A percentile compares a stretch with the other conserved stretches of the same genome.
Evolutionary conservation across 1,140 invertebrate species (phyloP).

Genomic region (Parapsyche elsis): DNA sequence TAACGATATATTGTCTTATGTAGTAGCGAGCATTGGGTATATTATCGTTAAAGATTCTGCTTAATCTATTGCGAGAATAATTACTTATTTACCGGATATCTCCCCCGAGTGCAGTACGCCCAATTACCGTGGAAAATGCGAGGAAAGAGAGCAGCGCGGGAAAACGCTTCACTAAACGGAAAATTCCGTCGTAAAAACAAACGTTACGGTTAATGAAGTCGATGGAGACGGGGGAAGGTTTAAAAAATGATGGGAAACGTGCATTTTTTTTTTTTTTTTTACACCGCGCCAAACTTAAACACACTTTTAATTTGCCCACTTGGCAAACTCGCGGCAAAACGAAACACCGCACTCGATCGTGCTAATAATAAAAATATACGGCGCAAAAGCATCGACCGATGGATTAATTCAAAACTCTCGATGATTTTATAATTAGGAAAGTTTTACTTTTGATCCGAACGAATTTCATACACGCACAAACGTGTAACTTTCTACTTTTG

Average conservation of each 20-base stretch:
- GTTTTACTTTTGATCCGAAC: neutral
- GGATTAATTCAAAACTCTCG: neutral
- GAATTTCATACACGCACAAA: neutral
- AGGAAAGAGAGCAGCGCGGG: neutral
- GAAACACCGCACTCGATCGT: neutral
- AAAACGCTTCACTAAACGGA: slow-evolving; percentile 1
- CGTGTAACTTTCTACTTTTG: neutral
- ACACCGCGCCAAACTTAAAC: slow-evolving; percentile 10
- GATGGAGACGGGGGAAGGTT: too few species aligned
- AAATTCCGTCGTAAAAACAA: slow-evolving; percentile 27
- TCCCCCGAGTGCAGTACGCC: neutral
- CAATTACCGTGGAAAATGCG: slow-evolving; percentile 15
- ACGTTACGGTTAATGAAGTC: slow-evolving; percentile 12
- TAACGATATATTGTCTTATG: too few species aligned
- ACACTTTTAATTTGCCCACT: neutral
- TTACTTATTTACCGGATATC: slow-evolving; percentile 27
- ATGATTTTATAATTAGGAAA: slow-evolving; percentile 3
- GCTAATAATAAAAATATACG: neutral
- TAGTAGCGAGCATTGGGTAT: too few species aligned
- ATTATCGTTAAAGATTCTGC: neutral
- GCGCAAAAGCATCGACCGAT: neutral
- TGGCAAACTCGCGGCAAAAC: neutral
- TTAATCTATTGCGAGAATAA: slow-evolving; percentile 1
- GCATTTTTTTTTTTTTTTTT: neutral
- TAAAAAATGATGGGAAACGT: neutral